Evolutionary conservation across 2,113 vertebrate genomes (phyloP).

Genomic region (Zingel zingel): DNA sequence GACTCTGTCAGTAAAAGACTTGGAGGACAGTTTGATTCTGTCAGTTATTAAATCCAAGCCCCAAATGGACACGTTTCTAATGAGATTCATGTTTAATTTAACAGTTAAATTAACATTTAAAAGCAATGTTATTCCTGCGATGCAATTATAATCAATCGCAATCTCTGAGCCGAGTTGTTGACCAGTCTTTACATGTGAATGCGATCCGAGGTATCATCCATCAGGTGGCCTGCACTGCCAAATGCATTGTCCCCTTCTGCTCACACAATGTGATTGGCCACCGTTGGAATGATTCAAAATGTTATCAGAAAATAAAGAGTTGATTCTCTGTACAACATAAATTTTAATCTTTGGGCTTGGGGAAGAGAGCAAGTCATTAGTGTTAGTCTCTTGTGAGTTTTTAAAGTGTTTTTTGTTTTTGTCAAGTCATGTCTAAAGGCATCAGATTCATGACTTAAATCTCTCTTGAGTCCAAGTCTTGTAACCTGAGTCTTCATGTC

Average conservation of each 20-base stretch:
- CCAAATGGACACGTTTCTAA: background rate
- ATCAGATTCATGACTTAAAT: background rate
- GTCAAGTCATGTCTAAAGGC: background rate
- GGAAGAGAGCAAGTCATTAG: slow-evolving; percentile 1
- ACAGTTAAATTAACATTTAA: background rate
- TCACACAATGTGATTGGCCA: background rate
- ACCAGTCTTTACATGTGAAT: background rate
- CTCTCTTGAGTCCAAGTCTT: background rate
- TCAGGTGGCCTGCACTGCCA: background rate
- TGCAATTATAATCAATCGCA: background rate
- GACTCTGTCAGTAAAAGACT: background rate
- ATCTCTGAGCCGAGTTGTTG: background rate
- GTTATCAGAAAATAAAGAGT: background rate
- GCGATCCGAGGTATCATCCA: background rate
- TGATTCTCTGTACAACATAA: background rate
- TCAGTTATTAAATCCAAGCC: slow-evolving; percentile 3
- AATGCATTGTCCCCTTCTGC: background rate
- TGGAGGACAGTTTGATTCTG: slow-evolving; percentile 1
- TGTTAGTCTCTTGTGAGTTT: slow-evolving; percentile 1
- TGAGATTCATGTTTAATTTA: background rate
- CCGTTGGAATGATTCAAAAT: background rate
- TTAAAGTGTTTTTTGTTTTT: background rate
- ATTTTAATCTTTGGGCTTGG: background rate
- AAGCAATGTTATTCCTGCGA: background rate
- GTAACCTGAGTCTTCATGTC: background rate